These are phyloP conservation scores for Brachyistius frenatus DNA, from an alignment of 2,113 vertebrate genomes.

Conservation along the genomic window DNA sequence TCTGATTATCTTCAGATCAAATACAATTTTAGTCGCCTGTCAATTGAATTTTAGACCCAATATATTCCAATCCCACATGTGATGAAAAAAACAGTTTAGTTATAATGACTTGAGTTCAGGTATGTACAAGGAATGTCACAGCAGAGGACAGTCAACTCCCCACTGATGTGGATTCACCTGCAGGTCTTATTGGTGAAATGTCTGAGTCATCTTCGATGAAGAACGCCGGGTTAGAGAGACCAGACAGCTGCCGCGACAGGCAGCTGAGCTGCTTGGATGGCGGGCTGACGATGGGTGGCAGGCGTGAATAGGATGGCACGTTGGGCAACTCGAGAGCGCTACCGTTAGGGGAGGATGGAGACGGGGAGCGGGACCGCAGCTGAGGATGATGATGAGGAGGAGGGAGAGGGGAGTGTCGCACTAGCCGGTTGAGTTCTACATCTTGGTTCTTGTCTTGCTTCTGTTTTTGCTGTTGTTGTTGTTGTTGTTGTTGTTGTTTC, in stretches of 20 bases:
- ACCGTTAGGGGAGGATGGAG: slow-evolving; percentile 76
- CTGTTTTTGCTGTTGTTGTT: slow-evolving; percentile 74
- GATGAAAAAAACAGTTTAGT: background rate
- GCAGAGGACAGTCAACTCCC: background rate
- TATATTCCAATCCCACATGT: too few relatives aligned
- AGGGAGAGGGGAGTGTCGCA: slow-evolving; percentile 71
- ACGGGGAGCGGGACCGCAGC: slow-evolving; percentile 70
- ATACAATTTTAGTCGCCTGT: background rate
- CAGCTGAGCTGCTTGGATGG: slow-evolving; percentile 61
- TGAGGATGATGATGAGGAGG: slow-evolving; percentile 60
- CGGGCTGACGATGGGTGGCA: slow-evolving; percentile 81
- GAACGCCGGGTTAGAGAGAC: slow-evolving; percentile 83
- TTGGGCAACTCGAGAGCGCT: slow-evolving; percentile 84
- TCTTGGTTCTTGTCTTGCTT: slow-evolving; percentile 68
- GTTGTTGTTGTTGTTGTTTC: slow-evolving; percentile 72
- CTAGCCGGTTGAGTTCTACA: slow-evolving; percentile 84
- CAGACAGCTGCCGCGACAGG: slow-evolving; percentile 67
- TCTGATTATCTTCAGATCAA: background rate
- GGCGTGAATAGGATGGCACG: slow-evolving; percentile 82
- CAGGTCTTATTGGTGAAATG: slow-evolving; percentile 59
- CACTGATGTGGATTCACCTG: slow-evolving; percentile 76
- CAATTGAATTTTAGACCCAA: background rate
- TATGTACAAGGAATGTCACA: background rate
- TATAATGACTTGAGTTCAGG: slow-evolving; percentile 27
- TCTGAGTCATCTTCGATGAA: slow-evolving; percentile 79